Conservation (phyloP, 1,140 invertebrate genomes). For the Thaumetopoea pityocampa region DNA sequence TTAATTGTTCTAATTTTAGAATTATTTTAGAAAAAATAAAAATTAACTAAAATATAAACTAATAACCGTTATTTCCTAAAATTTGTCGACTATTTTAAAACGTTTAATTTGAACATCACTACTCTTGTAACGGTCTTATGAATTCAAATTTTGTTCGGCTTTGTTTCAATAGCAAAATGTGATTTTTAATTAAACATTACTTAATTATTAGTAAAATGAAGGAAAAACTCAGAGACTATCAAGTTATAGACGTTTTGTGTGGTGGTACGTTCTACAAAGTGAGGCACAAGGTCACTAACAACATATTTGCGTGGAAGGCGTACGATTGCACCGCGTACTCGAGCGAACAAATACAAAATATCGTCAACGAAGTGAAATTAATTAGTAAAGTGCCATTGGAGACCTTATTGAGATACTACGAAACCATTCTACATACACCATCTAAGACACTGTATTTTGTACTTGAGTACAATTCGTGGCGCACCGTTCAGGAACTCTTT, state of each 20-base stretch:
- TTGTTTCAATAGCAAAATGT: conserved; percentile 67
- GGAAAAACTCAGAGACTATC: conserved; percentile 67
- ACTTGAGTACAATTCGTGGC: conserved; percentile 60
- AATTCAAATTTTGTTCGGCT: conserved; percentile 57
- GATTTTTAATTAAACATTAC: conserved; percentile 27
- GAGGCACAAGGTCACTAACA: conserved; percentile 69
- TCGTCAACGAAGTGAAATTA: conserved; percentile 57
- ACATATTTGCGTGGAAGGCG: conserved; percentile 67
- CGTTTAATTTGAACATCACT: conserved; percentile 17
- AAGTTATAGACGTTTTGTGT: conserved; percentile 67
- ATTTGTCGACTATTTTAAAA: conserved; percentile 17
- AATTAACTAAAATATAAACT: background rate
- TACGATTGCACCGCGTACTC: conserved; percentile 61
- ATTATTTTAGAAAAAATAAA: background rate
- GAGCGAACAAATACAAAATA: conserved; percentile 59
- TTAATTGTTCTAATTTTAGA: too few species aligned
- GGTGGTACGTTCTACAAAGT: conserved; percentile 69
- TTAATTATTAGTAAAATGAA: conserved; percentile 39
- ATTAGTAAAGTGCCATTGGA: conserved; percentile 52
- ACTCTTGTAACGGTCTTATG: conserved; percentile 35
- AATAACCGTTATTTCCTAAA: conserved; percentile 4
- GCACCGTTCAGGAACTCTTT: conserved; percentile 51
- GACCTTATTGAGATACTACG: conserved; percentile 55
- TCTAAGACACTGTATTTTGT: conserved; percentile 68
- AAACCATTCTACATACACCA: conserved; percentile 60